Conservation (phyloP, 2,888 invertebrate species). For the Colletes collaris region DNA sequence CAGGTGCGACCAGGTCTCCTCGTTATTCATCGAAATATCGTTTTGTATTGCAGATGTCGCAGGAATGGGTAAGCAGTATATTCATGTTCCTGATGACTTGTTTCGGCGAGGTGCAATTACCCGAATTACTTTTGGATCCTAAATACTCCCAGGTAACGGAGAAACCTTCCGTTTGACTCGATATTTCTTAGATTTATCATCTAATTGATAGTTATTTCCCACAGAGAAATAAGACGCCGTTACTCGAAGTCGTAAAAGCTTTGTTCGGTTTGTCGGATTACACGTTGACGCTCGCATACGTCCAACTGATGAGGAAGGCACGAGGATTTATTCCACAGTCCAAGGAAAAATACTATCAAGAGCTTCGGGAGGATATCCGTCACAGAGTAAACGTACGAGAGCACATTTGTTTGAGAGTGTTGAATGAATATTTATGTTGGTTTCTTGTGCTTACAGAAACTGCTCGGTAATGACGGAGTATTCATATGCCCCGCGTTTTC, state of each 20-base stretch:
- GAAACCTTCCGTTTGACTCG: no score
- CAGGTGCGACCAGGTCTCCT: no score
- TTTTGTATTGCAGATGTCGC: constrained; percentile 79
- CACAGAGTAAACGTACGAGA: constrained; percentile 60
- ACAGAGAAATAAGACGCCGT: constrained; percentile 74
- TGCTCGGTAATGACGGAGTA: constrained; percentile 5
- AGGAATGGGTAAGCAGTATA: constrained; percentile 83
- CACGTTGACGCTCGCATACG: constrained; percentile 81
- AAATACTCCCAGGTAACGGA: neutral
- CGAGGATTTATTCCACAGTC: constrained; percentile 82
- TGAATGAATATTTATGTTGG: neutral
- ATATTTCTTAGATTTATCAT: no score
- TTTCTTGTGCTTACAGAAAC: constrained; percentile 10
- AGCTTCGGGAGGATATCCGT: constrained; percentile 77
- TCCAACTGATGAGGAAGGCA: constrained; percentile 74
- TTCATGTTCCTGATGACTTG: neutral
- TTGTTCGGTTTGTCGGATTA: constrained; percentile 81
- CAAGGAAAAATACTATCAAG: constrained; percentile 71
- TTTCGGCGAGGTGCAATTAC: neutral
- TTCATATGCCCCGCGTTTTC: no score
- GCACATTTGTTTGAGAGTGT: neutral
- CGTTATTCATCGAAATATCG: neutral
- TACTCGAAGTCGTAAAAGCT: constrained; percentile 78
- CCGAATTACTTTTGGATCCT: neutral
- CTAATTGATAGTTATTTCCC: no score